Conservation (phyloP, 64 coral and sea anemone genomes). For the Actinia equina region DNA sequence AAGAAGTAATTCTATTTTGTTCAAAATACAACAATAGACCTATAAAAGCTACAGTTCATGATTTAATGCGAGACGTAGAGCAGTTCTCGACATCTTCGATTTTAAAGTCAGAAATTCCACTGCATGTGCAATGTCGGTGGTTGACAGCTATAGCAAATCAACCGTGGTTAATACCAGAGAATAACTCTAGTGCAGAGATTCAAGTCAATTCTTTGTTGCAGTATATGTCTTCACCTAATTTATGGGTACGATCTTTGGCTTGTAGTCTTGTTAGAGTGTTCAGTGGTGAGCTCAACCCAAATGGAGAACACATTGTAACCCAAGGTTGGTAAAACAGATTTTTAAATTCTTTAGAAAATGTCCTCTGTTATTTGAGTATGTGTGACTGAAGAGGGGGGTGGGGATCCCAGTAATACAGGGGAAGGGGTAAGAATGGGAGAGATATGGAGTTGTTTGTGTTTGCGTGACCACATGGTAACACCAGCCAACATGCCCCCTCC, state of each 20-base stretch:
- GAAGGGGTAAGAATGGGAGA: too few species aligned
- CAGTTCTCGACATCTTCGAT: slow-evolving; percentile 36
- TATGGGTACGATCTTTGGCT: slow-evolving; percentile 62
- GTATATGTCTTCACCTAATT: slow-evolving; percentile 63
- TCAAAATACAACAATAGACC: slow-evolving; percentile 38
- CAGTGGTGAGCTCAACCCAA: slow-evolving; percentile 48
- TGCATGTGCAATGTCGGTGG: slow-evolving; percentile 59
- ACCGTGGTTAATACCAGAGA: slow-evolving; percentile 76
- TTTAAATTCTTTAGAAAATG: too few species aligned
- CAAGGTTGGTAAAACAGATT: slow-evolving; percentile 69
- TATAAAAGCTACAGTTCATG: slow-evolving; percentile 45
- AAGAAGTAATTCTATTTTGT: slow-evolving; percentile 47
- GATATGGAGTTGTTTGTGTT: too few species aligned
- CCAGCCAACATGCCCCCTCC: too few species aligned
- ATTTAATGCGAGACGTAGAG: slow-evolving; percentile 74
- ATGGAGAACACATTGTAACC: slow-evolving; percentile 63
- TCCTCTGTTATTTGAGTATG: too few species aligned
- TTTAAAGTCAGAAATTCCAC: slow-evolving; percentile 16
- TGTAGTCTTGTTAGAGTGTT: slow-evolving; percentile 82
- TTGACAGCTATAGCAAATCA: slow-evolving; percentile 81
- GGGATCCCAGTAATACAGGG: too few species aligned
- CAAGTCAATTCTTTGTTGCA: slow-evolving; percentile 85
- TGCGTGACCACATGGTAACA: too few species aligned
- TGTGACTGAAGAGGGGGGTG: too few species aligned
- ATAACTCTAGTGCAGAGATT: slow-evolving; percentile 65